A percentile compares a stretch with the other conserved stretches of the same genome.
These are phyloP conservation scores for Elmis aenea DNA, from an alignment of 2,888 invertebrate species.

Conservation along the genomic window DNA sequence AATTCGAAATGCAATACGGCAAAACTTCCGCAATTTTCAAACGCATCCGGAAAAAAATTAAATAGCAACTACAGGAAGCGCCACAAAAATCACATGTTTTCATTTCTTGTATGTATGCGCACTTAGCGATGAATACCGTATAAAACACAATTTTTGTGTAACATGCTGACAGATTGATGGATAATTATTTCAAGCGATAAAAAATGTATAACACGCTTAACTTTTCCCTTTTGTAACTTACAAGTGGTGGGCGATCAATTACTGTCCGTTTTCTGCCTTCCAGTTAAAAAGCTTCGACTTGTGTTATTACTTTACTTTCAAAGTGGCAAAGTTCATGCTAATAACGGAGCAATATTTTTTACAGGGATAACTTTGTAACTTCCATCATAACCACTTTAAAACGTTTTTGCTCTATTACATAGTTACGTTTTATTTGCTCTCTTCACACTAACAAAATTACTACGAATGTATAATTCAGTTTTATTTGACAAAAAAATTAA, in stretches of 20 bases:
- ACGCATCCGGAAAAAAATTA: too few relatives aligned
- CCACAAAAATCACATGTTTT: too few relatives aligned
- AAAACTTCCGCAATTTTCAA: too few relatives aligned
- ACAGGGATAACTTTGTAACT: slow-evolving; percentile 20
- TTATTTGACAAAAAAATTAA: too few relatives aligned
- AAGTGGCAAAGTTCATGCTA: slow-evolving; percentile 38
- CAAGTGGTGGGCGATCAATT: slow-evolving; percentile 37
- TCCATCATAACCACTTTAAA: slow-evolving; percentile 18
- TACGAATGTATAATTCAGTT: too few relatives aligned
- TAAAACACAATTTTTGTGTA: slow-evolving; percentile 10
- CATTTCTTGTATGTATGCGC: too few relatives aligned
- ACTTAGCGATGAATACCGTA: too few relatives aligned
- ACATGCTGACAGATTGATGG: slow-evolving; percentile 29
- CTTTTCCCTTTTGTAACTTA: slow-evolving; percentile 32
- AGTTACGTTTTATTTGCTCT: slow-evolving; percentile 17
- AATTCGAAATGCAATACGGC: too few relatives aligned
- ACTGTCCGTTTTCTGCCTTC: slow-evolving; percentile 33
- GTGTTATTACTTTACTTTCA: slow-evolving; percentile 36
- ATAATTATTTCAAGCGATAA: slow-evolving; percentile 32
- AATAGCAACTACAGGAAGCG: too few relatives aligned
- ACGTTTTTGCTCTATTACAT: slow-evolving; percentile 19
- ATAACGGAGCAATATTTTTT: slow-evolving; percentile 31
- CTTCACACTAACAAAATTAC: too few relatives aligned
- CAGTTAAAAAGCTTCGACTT: slow-evolving; percentile 36
- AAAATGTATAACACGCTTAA: slow-evolving; percentile 30